Percentiles rank a stretch among this genome's conserved stretches.
Evolutionary conservation across 2,797 vertebrate species (phyloP).

Genomic region (Amniataba percoides): DNA sequence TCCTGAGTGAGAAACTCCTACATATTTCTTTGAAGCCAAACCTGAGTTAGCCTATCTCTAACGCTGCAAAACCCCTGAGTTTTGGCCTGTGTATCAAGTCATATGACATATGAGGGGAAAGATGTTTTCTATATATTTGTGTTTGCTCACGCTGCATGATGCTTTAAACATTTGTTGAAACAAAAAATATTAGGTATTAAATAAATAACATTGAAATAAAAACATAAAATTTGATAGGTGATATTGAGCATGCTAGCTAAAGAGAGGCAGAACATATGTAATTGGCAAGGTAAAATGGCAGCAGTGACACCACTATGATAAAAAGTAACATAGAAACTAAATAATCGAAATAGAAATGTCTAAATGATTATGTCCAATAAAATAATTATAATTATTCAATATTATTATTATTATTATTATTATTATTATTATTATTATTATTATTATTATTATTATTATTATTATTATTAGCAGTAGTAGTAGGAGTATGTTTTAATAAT

Average conservation of each 20-base stretch:
- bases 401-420: too few species aligned
- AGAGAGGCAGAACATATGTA: too few species aligned
- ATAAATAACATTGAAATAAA: not conserved
- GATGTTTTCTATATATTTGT: slow-evolving; percentile 39
- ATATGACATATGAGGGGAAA: slow-evolving; percentile 76
- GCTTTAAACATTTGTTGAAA: slow-evolving; percentile 27
- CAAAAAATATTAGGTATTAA: slow-evolving; percentile 38
- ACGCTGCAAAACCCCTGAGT: slow-evolving; percentile 82
- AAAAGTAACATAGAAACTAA: not conserved
- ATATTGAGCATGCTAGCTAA: not conserved
- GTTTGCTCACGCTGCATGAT: slow-evolving; percentile 49
- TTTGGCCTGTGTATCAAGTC: slow-evolving; percentile 67
- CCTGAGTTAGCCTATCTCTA: slow-evolving; percentile 73
- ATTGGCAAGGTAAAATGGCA: not conserved
- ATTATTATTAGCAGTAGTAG: too few species aligned
- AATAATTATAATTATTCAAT: not conserved
- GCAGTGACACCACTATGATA: not conserved
- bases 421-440: too few species aligned
- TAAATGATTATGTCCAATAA: not conserved
- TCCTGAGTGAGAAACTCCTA: slow-evolving; percentile 73
- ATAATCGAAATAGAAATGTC: not conserved
- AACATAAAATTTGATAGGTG: not conserved
- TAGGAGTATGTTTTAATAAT: not conserved
- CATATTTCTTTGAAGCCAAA: slow-evolving; percentile 66
- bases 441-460: too few species aligned